Conservation (phyloP, 2,888 invertebrate genomes). For the Mimachlamys varia region DNA sequence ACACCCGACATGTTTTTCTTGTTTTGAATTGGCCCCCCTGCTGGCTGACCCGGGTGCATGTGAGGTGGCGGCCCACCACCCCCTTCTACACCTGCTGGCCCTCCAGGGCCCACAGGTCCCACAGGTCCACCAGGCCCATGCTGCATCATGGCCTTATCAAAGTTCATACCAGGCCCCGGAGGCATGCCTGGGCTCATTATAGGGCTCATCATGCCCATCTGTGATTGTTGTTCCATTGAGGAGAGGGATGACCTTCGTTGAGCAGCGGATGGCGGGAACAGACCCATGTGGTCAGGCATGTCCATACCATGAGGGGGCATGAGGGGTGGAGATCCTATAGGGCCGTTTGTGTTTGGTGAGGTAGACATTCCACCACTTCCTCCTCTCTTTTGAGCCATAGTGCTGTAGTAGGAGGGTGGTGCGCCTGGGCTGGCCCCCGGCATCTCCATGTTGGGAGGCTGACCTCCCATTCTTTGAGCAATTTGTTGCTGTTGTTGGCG, state of each 20-base stretch:
- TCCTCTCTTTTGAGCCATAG: slow-evolving; percentile 74
- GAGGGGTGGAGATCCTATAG: slow-evolving; percentile 66
- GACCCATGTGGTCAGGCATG: slow-evolving; percentile 61
- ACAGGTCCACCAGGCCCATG: slow-evolving; percentile 51
- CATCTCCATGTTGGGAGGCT: slow-evolving; percentile 58
- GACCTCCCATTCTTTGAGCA: slow-evolving; percentile 67
- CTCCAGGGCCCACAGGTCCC: slow-evolving; percentile 61
- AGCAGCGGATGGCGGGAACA: slow-evolving; percentile 64
- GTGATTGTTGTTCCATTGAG: slow-evolving; percentile 54
- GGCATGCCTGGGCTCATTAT: slow-evolving; percentile 62
- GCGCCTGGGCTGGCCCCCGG: slow-evolving; percentile 54
- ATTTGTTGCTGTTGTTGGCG: slow-evolving; percentile 66
- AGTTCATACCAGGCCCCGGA: slow-evolving; percentile 49
- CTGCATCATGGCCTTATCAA: slow-evolving; percentile 47
- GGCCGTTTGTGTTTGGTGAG: slow-evolving; percentile 76
- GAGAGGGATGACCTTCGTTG: slow-evolving; percentile 63
- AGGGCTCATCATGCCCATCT: slow-evolving; percentile 62
- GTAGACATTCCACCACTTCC: slow-evolving; percentile 74
- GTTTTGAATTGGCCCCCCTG: slow-evolving; percentile 62
- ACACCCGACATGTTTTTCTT: slow-evolving; percentile 47
- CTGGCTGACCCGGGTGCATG: slow-evolving; percentile 54
- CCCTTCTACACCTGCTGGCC: slow-evolving; percentile 56
- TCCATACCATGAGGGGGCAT: slow-evolving; percentile 64
- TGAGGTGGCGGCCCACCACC: slow-evolving; percentile 54
- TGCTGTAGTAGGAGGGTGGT: slow-evolving; percentile 75